These are phyloP conservation scores for Drosophila melanosoma DNA, from an alignment of 2,888 invertebrate species.

Conservation along the genomic window DNA sequence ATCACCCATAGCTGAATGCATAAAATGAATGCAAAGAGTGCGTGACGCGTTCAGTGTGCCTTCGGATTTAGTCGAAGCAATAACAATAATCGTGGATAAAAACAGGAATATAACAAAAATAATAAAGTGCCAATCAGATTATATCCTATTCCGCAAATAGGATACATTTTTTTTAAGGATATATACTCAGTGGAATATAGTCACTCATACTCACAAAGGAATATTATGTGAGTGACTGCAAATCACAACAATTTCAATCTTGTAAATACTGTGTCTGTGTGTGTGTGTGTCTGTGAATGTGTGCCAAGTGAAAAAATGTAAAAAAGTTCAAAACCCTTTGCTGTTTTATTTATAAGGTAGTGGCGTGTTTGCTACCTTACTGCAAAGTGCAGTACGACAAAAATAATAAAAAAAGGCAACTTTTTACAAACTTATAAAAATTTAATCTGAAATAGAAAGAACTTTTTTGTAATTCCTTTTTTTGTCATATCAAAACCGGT, in stretches of 20 bases:
- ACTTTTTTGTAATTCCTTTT: not conserved
- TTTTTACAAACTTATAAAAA: not conserved
- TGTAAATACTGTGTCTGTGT: not conserved
- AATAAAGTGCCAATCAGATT: not conserved
- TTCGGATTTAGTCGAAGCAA: slow-evolving; percentile 61
- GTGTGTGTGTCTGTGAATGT: not conserved
- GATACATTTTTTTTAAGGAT: slow-evolving; percentile 1
- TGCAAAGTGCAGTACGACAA: not conserved
- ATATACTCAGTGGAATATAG: slow-evolving; percentile 5
- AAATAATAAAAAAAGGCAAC: not conserved
- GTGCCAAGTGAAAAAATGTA: slow-evolving; percentile 11
- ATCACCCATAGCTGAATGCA: slow-evolving; percentile 37
- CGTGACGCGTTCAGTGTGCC: slow-evolving; percentile 69
- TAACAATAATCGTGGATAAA: slow-evolving; percentile 38
- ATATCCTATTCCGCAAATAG: slow-evolving; percentile 19
- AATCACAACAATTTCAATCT: not conserved
- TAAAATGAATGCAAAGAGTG: slow-evolving; percentile 58
- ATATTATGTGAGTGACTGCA: slow-evolving; percentile 30
- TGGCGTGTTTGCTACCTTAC: slow-evolving; percentile 25
- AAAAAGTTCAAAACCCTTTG: not conserved
- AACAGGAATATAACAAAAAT: not conserved
- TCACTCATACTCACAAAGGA: slow-evolving; percentile 16
- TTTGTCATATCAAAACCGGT: not conserved
- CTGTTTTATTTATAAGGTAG: not conserved
- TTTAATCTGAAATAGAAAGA: not conserved